Base-by-base conservation (phyloP, 2,888 invertebrate genomes). In the Chrysotoxum bicinctum region DNA sequence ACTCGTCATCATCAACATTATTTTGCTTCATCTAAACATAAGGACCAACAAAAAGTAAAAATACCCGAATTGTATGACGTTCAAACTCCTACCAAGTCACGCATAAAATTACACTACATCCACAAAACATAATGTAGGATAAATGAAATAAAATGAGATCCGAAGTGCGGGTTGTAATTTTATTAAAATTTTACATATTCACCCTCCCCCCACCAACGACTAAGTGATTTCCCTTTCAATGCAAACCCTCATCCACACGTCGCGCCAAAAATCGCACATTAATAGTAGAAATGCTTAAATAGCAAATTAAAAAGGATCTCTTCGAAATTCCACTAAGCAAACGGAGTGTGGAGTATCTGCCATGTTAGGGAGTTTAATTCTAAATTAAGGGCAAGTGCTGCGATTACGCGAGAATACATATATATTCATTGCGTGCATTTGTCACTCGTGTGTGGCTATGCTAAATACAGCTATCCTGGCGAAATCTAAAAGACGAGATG, bases 361-460 rank as follows among this genome's bases (percentile, higher is more conserved):
- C 12, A 2, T 37, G 21, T 0, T 62, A 43, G 37, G 80, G 81
- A 85, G 81, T 68, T 64, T 14, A 81, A 81, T 76, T 37, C 76
- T 62, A 52, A 81, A 85, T 77, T 85, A 81, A 85, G 80, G 72
- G 66, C 84, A 85, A 85, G 80, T 85, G 75, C 69, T 45, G 43
- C 69, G 56, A 60, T 80, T 70, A 84, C 58, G 43, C 66, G 16
- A 73, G 32, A 32, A 30, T 26, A 77, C 66, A 62, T 68, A 69
- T 84, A 60, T 70, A 6, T 26, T 70, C 62, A 64, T 37, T 76
- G 80, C 74, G 74, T 82, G n/a, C 19, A 66, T 35, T 19, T 50
- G 35, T 50, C 48, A 37, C 21, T n/a, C 58, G 37, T 58, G 21
- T 58, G 58, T 58, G 58, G 35, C 37, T 58, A 35, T 37, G 16